phyloP scores from a whole-genome alignment of 2,797 vertebrate species.

The Rachycentron canadum region DNA sequence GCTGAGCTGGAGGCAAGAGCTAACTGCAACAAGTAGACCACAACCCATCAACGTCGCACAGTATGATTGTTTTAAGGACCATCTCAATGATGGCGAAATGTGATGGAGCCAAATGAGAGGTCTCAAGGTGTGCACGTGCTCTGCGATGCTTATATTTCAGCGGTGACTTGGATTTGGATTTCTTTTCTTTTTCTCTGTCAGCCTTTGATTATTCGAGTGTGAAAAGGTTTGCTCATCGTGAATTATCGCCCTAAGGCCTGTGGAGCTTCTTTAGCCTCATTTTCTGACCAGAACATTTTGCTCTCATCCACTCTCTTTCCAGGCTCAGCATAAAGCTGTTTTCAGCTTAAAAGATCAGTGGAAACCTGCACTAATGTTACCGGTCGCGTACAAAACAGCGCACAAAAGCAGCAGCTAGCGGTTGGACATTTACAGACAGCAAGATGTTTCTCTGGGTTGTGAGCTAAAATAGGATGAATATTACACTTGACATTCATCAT shows the following conservation, averaged over 20 bases:
- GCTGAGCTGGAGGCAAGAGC: slow-evolving; percentile 59
- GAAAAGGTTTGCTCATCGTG: not conserved
- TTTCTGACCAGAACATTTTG: not conserved
- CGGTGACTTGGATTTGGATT: not conserved
- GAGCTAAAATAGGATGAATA: too few species aligned
- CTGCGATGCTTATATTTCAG: slow-evolving; percentile 20
- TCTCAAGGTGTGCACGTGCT: slow-evolving; percentile 46
- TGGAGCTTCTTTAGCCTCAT: too few species aligned
- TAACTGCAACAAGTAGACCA: slow-evolving; percentile 59
- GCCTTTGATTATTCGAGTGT: not conserved
- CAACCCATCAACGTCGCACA: slow-evolving; percentile 56
- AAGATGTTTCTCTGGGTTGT: too few species aligned
- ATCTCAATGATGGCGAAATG: slow-evolving; percentile 44
- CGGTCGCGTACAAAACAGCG: too few species aligned
- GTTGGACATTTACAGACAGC: too few species aligned
- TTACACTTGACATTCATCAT: too few species aligned
- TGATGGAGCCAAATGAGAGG: slow-evolving; percentile 53
- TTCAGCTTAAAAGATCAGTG: too few species aligned
- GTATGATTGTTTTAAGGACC: slow-evolving; percentile 63
- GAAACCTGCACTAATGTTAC: too few species aligned
- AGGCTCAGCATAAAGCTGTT: too few species aligned
- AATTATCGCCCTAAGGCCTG: not conserved
- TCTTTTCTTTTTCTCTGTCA: not conserved
- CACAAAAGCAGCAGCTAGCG: too few species aligned
- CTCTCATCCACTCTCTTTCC: not conserved